A percentile compares a stretch with the other conserved stretches of the same genome.
These are phyloP conservation scores for Sebastolobus altivelis DNA, from an alignment of 2,797 vertebrate species.

Conservation along the genomic window DNA sequence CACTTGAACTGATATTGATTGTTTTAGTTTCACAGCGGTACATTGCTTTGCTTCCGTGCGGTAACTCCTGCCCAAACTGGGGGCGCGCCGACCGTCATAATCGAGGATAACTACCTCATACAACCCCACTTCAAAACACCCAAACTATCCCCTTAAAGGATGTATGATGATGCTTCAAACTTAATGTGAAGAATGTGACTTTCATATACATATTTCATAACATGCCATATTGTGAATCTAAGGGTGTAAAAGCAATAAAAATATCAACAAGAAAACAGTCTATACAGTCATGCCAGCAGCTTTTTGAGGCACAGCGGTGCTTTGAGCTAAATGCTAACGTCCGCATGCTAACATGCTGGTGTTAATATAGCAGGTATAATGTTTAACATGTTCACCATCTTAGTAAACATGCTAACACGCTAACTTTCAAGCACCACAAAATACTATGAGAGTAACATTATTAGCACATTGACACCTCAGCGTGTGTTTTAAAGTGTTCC, in stretches of 20 bases:
- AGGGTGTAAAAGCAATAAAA: not conserved
- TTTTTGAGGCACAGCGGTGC: too few relatives aligned
- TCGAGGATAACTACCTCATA: too few relatives aligned
- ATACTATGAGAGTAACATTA: not conserved
- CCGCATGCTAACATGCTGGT: not conserved
- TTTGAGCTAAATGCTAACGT: not conserved
- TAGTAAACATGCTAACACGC: not conserved
- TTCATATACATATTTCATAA: not conserved
- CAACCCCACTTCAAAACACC: too few relatives aligned
- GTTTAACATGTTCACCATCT: not conserved
- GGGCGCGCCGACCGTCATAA: too few relatives aligned
- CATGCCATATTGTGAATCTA: not conserved
- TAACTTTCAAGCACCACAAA: not conserved
- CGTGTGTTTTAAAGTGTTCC: constrained; percentile 11
- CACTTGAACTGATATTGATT: too few relatives aligned
- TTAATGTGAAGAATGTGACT: not conserved
- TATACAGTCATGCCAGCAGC: not conserved
- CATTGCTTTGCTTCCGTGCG: too few relatives aligned
- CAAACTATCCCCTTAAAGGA: not conserved
- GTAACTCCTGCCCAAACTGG: too few relatives aligned
- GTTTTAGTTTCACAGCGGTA: too few relatives aligned
- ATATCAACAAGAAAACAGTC: not conserved
- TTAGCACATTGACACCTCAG: not conserved
- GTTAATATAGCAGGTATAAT: not conserved
- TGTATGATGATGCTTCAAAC: not conserved